Evolutionary conservation across 2,797 vertebrate species (phyloP).

Genomic region (Mus minutoides): DNA sequence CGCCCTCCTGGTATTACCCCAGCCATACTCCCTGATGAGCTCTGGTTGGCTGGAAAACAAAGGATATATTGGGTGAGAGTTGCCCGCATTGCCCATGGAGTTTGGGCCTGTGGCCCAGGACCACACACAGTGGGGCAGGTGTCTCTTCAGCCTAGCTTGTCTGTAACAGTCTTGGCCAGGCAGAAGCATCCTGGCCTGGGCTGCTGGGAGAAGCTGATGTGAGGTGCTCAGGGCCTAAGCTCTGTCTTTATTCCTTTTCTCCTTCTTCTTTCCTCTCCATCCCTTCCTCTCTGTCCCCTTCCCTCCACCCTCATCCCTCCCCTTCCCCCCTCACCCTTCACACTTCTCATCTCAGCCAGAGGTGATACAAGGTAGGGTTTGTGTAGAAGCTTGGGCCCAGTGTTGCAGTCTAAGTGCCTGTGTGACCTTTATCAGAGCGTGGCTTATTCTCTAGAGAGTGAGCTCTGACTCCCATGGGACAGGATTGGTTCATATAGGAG

Average conservation of each 20-base stretch:
- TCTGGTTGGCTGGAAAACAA: conserved; percentile 42
- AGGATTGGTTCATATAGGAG: too few species aligned
- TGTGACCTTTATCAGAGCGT: not conserved
- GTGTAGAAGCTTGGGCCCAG: not conserved
- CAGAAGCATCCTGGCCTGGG: not conserved
- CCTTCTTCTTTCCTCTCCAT: rapidly evolving
- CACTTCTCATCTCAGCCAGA: not conserved
- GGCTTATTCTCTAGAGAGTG: not conserved
- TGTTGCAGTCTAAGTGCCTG: too few species aligned
- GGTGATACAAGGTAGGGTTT: not conserved
- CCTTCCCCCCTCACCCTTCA: rapidly evolving
- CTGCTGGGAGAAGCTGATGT: rapidly evolving
- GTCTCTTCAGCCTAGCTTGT: not conserved
- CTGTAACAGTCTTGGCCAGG: not conserved
- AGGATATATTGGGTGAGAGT: conserved; percentile 38
- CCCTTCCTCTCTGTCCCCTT: too few species aligned
- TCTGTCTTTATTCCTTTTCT: not conserved
- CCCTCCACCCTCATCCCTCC: rapidly evolving
- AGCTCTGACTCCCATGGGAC: not conserved
- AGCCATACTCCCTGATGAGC: conserved; percentile 71
- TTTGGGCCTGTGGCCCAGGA: not conserved
- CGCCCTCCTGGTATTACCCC: conserved; percentile 78
- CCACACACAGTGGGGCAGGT: not conserved
- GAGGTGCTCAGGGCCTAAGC: not conserved
- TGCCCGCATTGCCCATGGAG: not conserved